Percentiles rank a stretch among this genome's conserved stretches.
Conservation (phyloP, 2,113 vertebrate species). For the Capreolus pygargus region DNA sequence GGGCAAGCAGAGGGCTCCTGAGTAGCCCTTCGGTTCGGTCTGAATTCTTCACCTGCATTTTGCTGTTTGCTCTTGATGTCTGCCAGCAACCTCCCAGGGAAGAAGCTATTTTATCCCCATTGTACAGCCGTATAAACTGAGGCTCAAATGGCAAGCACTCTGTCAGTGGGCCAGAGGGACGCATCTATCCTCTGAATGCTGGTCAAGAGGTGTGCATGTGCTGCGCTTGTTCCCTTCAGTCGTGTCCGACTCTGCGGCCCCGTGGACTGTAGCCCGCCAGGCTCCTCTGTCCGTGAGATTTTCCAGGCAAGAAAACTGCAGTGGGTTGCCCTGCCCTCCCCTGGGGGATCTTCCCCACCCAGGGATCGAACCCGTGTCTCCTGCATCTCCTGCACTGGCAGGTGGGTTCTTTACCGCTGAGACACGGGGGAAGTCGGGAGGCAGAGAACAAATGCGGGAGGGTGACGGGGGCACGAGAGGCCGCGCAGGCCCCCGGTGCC, state of each 20-base stretch:
- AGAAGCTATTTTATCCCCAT: not conserved
- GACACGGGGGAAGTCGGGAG: not conserved
- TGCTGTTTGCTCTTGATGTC: not conserved
- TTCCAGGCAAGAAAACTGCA: not conserved
- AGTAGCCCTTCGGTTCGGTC: not conserved
- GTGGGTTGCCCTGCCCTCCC: not conserved
- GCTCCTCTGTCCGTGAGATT: not conserved
- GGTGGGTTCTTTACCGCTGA: not conserved
- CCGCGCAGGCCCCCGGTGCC: not conserved
- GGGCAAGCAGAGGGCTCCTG: not conserved
- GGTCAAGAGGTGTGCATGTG: not conserved
- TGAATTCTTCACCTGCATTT: not conserved
- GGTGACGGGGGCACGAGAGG: not conserved
- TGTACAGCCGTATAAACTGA: not conserved
- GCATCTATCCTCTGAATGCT: not conserved
- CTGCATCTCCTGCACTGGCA: not conserved
- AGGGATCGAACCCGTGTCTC: not conserved
- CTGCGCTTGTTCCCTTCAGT: not conserved
- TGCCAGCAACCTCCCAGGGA: not conserved
- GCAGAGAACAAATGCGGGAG: not conserved
- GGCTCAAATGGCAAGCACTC: not conserved
- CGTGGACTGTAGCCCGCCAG: not conserved
- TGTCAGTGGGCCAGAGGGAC: not conserved
- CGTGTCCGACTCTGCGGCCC: not conserved
- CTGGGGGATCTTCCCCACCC: not conserved